phyloP scores from a whole-genome alignment of 1,140 invertebrate species.

The Danaus melanippus region DNA sequence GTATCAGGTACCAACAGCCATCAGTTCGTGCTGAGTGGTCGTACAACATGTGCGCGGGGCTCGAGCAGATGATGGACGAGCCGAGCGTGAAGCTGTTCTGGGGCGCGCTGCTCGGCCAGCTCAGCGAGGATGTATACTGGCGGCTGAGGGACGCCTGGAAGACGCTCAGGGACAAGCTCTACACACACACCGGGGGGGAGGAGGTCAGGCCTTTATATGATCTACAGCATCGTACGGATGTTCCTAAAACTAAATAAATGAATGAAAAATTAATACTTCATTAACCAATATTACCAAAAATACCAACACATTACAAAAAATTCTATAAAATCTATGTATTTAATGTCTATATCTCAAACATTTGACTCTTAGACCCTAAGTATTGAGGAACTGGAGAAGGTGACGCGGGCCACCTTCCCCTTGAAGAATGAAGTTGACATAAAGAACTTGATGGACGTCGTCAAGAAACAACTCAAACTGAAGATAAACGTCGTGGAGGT shows the following conservation, averaged over 20 bases:
- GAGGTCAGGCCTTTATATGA: conserved; percentile 29
- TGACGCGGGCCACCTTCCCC: conserved; percentile 48
- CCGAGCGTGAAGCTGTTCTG: conserved; percentile 62
- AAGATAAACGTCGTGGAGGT: conserved; percentile 54
- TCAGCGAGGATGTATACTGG: conserved; percentile 61
- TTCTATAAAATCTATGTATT: too few relatives aligned
- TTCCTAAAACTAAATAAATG: too few relatives aligned
- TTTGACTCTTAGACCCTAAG: conserved; percentile 43
- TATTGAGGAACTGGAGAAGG: conserved; percentile 62
- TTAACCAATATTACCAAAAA: too few relatives aligned
- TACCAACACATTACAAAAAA: too few relatives aligned
- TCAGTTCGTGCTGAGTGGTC: conserved; percentile 63
- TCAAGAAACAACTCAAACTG: conserved; percentile 63
- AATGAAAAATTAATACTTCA: too few relatives aligned
- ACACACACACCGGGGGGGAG: conserved; percentile 31
- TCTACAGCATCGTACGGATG: background rate
- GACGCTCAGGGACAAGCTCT: conserved; percentile 34
- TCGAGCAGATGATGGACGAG: conserved; percentile 63
- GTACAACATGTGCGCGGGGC: conserved; percentile 64
- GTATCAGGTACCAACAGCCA: conserved; percentile 52
- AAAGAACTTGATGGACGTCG: conserved; percentile 59
- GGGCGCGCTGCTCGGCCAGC: conserved; percentile 52
- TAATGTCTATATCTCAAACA: background rate
- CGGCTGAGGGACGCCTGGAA: conserved; percentile 47
- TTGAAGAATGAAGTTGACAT: conserved; percentile 68